Evolutionary conservation across 2,888 invertebrate genomes (phyloP), one percentile per base, ranked within the genome.

Genomic region (Drosophila picticornis): DNA sequence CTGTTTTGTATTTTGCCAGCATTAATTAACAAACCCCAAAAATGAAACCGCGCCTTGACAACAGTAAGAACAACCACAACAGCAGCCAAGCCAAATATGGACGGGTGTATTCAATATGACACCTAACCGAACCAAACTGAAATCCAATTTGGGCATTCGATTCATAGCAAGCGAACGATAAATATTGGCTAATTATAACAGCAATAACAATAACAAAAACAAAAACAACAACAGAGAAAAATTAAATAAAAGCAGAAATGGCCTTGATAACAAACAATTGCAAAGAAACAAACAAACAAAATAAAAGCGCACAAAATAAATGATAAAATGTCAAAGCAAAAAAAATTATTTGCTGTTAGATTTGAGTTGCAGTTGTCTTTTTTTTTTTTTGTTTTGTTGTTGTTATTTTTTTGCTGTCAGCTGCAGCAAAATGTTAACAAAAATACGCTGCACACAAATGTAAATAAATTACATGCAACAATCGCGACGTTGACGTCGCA

Each of bases 391-490:
- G 38, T 40, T 27, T 51, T 59, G 56, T 64, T 71, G 72, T 82
- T n/a, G n/a, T n/a, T n/a, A n/a, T n/a, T n/a, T 55, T 40, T 27
- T 51, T 59, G 56, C 67, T 71, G 72, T 82, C 76, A 80, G 77
- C 80, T 84, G 85, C 88, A 77, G 58, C 74, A 80, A 75, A 80
- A 83, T 85, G 82, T 72, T 84, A 64, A 46, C 62, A 60, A 63
- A 64, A 60, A 38, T 36, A 36, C 52, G 65, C 65, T 80, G 86
- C 80, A 80, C 74, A 84, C 53, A 77, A 88, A 77, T 83, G 83
- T 87, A 87, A 89, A 85, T 82, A 87, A 82, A 87, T 85, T 80
- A 84, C 83, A 84, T 82, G 85, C 84, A 88, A 84, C 64, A 62
- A 67, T 51, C 48, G 72, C 55, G 66, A 34, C 59, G 55, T 67